These are phyloP conservation scores for Mastacembelus armatus DNA, from an alignment of 2,797 vertebrate genomes.

Conservation along the genomic window DNA sequence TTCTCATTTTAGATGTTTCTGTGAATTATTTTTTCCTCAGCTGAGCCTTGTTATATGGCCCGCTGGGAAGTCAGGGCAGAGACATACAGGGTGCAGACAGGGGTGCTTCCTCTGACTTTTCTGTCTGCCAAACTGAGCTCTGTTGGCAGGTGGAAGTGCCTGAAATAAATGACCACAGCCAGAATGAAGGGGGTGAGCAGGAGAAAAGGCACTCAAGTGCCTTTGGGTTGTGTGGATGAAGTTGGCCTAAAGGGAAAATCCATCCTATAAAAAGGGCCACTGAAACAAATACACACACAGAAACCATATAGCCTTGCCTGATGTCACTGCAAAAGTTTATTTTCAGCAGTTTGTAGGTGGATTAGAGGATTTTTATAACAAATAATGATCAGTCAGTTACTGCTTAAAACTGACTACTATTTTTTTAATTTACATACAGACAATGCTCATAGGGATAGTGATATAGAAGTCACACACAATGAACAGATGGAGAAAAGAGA, in stretches of 20 bases:
- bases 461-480: neutral
- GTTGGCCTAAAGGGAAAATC: constrained; percentile 57
- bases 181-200: constrained; percentile 24
- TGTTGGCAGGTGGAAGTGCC: constrained; percentile 81
- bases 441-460: neutral
- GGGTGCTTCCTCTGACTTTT: constrained; percentile 62
- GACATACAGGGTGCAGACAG: constrained; percentile 63
- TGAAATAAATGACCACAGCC: constrained; percentile 78
- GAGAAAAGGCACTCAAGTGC: constrained; percentile 47
- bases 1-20: constrained; percentile 4
- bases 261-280: constrained; percentile 41
- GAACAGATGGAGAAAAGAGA: neutral
- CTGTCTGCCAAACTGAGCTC: constrained; percentile 72
- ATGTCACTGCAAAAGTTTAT: constrained; percentile 7
- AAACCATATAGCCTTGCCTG: constrained; percentile 16
- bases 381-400: neutral
- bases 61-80: constrained; percentile 36
- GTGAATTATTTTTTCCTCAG: constrained; percentile 16
- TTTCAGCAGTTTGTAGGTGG: neutral
- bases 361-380: neutral
- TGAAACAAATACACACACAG: constrained; percentile 34
- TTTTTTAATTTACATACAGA: too few relatives aligned
- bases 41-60: constrained; percentile 34
- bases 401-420: neutral
- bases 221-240: constrained; percentile 54